Percentiles rank a stretch among this genome's conserved stretches.
These are phyloP conservation scores for Eueides isabella DNA, from an alignment of 1,140 invertebrate species.

Conservation along the genomic window DNA sequence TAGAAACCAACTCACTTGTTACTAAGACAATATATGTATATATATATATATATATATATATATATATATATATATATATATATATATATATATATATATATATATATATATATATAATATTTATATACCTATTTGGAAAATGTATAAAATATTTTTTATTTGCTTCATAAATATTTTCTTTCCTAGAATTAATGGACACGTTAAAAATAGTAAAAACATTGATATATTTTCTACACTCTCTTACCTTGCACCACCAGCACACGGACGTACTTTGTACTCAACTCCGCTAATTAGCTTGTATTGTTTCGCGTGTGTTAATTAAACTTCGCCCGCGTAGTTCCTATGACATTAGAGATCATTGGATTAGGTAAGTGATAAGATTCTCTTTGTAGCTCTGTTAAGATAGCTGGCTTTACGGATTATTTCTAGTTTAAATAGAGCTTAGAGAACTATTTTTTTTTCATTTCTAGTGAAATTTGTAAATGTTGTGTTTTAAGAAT, in stretches of 20 bases:
- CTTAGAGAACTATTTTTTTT: neutral
- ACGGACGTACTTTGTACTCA: constrained; percentile 39
- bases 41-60: too few species aligned
- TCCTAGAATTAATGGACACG: too few species aligned
- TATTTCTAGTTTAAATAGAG: neutral
- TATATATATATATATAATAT: too few species aligned
- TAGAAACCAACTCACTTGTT: too few species aligned
- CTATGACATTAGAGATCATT: constrained; percentile 16
- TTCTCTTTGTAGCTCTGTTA: neutral
- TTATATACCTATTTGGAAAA: too few species aligned
- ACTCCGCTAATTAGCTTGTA: constrained; percentile 42
- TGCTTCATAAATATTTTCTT: too few species aligned
- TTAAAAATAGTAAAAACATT: too few species aligned
- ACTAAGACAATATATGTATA: too few species aligned
- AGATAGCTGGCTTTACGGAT: neutral
- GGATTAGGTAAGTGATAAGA: constrained; percentile 8
- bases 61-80: too few species aligned
- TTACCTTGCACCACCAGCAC: constrained; percentile 15
- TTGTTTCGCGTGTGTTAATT: constrained; percentile 43
- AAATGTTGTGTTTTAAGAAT: too few species aligned
- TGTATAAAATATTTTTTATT: too few species aligned
- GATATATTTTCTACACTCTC: neutral
- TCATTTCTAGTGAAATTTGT: neutral
- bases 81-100: too few species aligned
- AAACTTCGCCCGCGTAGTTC: constrained; percentile 34